A percentile compares a stretch with the other conserved stretches of the same genome.
Conservation (phyloP, 2,797 vertebrate species). For the Arrhamphus sclerolepis region DNA sequence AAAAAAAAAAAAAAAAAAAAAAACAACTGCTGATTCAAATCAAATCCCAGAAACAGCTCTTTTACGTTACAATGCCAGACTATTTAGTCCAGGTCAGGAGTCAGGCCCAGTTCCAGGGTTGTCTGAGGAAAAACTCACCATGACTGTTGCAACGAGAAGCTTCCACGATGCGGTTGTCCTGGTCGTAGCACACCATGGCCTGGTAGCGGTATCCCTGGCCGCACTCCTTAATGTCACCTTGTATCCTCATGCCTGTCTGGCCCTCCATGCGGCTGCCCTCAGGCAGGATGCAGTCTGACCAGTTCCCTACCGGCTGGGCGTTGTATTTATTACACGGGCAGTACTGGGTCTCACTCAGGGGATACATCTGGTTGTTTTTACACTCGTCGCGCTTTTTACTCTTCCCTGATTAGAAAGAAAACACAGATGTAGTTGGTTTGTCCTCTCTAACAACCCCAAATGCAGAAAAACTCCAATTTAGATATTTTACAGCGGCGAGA, state of each 20-base stretch:
- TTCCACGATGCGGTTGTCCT: conserved; percentile 92
- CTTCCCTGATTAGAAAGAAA: conserved; percentile 82
- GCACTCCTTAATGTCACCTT: conserved; percentile 93
- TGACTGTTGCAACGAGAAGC: conserved; percentile 96
- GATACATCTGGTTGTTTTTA: conserved; percentile 90
- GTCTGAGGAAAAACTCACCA: conserved; percentile 73
- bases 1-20: too few relatives aligned
- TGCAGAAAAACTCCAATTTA: too few relatives aligned
- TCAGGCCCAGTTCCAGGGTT: neutral
- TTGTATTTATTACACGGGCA: conserved; percentile 97
- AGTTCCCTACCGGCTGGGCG: conserved; percentile 94
- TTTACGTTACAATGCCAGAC: too few relatives aligned
- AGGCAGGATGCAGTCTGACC: conserved; percentile 94
- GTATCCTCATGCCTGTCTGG: conserved; percentile 88
- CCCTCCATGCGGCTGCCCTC: conserved; percentile 87
- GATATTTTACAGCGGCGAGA: too few relatives aligned
- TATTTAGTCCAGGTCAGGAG: neutral
- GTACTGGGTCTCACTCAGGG: conserved; percentile 92
- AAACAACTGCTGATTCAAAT: too few relatives aligned
- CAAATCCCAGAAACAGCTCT: too few relatives aligned
- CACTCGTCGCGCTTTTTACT: conserved; percentile 97
- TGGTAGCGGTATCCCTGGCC: conserved; percentile 97
- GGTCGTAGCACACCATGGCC: conserved; percentile 96
- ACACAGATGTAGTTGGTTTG: neutral
- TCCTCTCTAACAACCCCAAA: too few relatives aligned